These are phyloP conservation scores for Steatornis caripensis DNA, from an alignment of 2,113 vertebrate genomes.

Conservation along the genomic window DNA sequence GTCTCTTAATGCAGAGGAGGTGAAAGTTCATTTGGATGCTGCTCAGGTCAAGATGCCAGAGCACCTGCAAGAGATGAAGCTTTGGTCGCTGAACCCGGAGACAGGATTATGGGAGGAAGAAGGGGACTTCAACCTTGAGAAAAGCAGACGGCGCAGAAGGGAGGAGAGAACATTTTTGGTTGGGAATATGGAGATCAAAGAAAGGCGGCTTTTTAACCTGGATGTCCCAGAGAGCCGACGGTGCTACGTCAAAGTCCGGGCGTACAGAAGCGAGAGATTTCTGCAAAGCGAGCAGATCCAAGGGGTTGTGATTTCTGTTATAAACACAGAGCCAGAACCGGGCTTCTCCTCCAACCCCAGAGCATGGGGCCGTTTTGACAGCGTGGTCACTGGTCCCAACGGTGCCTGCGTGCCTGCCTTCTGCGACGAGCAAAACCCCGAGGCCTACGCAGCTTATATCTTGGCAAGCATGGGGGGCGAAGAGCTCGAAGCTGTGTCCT, in stretches of 20 bases:
- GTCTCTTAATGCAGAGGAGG: slow-evolving; percentile 87
- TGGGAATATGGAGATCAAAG: slow-evolving; percentile 98
- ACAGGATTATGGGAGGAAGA: slow-evolving; percentile 97
- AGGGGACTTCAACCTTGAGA: slow-evolving; percentile 82
- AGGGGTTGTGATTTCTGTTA: slow-evolving; percentile 89
- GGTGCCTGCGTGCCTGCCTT: slow-evolving; percentile 94
- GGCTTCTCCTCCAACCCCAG: slow-evolving; percentile 92
- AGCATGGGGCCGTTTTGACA: slow-evolving; percentile 96
- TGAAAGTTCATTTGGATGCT: slow-evolving; percentile 90
- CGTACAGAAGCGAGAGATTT: slow-evolving; percentile 92
- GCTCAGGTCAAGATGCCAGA: slow-evolving; percentile 89
- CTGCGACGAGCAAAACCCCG: slow-evolving; percentile 86
- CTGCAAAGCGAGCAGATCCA: slow-evolving; percentile 91
- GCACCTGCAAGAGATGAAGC: slow-evolving; percentile 87
- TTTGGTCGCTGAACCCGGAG: slow-evolving; percentile 95
- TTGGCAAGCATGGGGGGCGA: slow-evolving; percentile 93
- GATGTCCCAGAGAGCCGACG: slow-evolving; percentile 93
- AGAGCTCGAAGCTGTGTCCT: slow-evolving; percentile 89
- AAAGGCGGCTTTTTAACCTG: slow-evolving; percentile 92
- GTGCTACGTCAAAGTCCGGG: slow-evolving; percentile 91
- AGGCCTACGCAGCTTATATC: slow-evolving; percentile 90
- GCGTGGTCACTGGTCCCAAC: slow-evolving; percentile 86
- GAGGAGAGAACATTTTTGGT: slow-evolving; percentile 94
- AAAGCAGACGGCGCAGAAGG: slow-evolving; percentile 79
- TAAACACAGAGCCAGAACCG: slow-evolving; percentile 89